These are phyloP conservation scores for Prolemur simus DNA, from an alignment of 2,113 vertebrate genomes.

Conservation along the genomic window DNA sequence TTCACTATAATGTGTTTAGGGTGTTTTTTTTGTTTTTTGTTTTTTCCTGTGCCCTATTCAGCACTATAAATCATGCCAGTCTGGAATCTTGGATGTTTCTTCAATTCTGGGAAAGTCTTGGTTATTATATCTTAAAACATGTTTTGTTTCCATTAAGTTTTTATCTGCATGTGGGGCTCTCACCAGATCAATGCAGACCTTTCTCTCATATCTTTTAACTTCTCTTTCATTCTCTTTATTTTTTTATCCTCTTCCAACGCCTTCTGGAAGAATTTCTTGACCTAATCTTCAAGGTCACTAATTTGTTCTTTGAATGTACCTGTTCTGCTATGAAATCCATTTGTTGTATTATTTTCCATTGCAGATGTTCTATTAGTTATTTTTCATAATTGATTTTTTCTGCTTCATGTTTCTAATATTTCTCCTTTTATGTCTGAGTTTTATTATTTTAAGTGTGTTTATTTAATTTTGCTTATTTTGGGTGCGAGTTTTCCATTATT, in stretches of 20 bases:
- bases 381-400: slow-evolving; percentile 13
- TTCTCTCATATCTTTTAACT: neutral
- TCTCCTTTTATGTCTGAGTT: neutral
- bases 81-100: neutral
- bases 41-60: neutral
- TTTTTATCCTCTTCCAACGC: neutral
- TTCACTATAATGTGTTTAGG: neutral
- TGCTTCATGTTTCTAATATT: neutral
- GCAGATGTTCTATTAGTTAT: neutral
- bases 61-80: neutral
- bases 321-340: neutral
- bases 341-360: neutral
- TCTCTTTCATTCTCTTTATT: neutral
- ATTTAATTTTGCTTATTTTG: neutral
- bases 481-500: neutral
- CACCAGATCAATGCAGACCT: neutral
- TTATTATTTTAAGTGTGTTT: neutral
- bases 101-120: neutral
- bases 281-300: neutral
- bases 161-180: neutral
- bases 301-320: neutral
- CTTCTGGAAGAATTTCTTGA: neutral
- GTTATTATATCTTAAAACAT: neutral
- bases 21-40: neutral
- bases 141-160: neutral